These are phyloP conservation scores for human DNA, from an alignment of 2,113 vertebrate species.

Conservation along the genomic window GRCh38 chr13:80553501-80554000, in stretches of 20 bases:
- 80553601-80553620: neutral
- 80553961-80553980: constrained; percentile 25
- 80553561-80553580: neutral
- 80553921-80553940: neutral
- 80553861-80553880: neutral
- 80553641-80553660: too few species aligned
- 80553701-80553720: neutral
- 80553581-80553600: neutral
- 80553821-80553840: neutral
- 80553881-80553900: neutral
- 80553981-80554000: neutral
- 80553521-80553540: neutral
- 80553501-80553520: neutral
- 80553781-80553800: neutral
- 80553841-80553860: neutral
- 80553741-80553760: neutral
- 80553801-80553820: neutral
- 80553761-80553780: neutral
- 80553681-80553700: neutral
- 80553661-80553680: too few species aligned
- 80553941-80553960: neutral
- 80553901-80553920: neutral
- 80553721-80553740: neutral
- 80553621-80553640: neutral
- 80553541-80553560: neutral